Conservation (phyloP, 2,888 invertebrate genomes). For the Hypolimnas misippus region DNA sequence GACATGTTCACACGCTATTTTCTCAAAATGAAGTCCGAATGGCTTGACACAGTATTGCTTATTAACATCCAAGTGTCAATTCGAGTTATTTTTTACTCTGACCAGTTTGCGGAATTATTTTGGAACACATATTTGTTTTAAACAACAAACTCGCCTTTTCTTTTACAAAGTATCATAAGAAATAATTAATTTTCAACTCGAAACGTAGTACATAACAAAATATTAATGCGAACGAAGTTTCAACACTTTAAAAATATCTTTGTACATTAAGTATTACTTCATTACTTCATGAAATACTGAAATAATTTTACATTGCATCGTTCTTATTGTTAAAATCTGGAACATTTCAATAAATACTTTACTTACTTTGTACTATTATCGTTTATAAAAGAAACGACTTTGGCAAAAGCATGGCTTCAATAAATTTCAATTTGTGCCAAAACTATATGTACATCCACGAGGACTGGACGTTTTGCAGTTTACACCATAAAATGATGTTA, state of each 20-base stretch:
- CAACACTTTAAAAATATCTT: slow-evolving; percentile 4
- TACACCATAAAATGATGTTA: not conserved
- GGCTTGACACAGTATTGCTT: no score
- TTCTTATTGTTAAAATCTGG: slow-evolving; percentile 17
- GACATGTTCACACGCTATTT: no score
- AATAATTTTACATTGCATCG: slow-evolving; percentile 10
- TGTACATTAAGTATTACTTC: not conserved
- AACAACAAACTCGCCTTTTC: no score
- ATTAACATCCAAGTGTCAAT: no score
- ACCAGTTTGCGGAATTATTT: no score
- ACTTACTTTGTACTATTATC: slow-evolving; percentile 10
- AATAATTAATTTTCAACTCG: no score
- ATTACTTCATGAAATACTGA: not conserved
- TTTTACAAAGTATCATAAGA: no score
- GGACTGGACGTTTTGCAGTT: not conserved
- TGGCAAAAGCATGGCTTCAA: not conserved
- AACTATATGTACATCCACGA: not conserved
- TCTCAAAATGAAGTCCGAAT: no score
- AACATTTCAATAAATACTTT: slow-evolving; percentile 13
- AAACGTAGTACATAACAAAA: no score
- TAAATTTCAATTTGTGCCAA: slow-evolving; percentile 18
- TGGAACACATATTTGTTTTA: no score
- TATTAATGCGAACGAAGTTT: not conserved
- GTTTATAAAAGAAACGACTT: slow-evolving; percentile 10
- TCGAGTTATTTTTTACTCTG: no score